Evolutionary conservation across 2,888 invertebrate species (phyloP).

Genomic region (Apeira syringaria): DNA sequence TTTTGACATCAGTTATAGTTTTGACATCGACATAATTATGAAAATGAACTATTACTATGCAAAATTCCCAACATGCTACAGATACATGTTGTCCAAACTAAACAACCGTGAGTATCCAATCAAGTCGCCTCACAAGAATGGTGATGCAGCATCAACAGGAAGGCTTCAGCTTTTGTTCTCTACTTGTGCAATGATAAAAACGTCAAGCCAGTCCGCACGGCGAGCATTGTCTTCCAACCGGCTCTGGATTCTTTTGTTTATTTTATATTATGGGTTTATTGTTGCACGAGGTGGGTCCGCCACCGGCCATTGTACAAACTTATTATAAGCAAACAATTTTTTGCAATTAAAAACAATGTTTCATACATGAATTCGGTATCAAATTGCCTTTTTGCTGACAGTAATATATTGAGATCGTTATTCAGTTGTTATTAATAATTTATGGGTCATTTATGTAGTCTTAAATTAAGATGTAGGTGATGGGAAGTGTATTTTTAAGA

Average conservation of each 20-base stretch:
- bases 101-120: conserved; percentile 39
- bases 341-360: conserved; percentile 47
- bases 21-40: too few species aligned
- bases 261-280: conserved; percentile 52
- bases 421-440: conserved; percentile 23
- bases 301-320: conserved; percentile 35
- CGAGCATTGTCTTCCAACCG: conserved; percentile 75
- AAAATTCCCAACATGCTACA: too few species aligned
- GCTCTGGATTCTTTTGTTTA: conserved; percentile 51
- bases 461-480: conserved; percentile 30
- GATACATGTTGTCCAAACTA: conserved; percentile 1
- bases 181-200: conserved; percentile 79
- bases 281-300: conserved; percentile 46
- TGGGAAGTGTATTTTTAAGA: conserved; percentile 10
- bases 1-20: too few species aligned
- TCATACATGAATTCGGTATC: conserved; percentile 40
- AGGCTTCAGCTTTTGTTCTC: conserved; percentile 80
- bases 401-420: conserved; percentile 26
- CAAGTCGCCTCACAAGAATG: conserved; percentile 71
- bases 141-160: conserved; percentile 80
- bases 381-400: conserved; percentile 39
- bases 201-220: conserved; percentile 71
- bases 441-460: conserved; percentile 22
- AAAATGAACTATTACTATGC: too few species aligned
- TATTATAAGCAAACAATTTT: conserved; percentile 38